phyloP scores from a whole-genome alignment of 2,888 invertebrate genomes.

The Tribolium freemani region DNA sequence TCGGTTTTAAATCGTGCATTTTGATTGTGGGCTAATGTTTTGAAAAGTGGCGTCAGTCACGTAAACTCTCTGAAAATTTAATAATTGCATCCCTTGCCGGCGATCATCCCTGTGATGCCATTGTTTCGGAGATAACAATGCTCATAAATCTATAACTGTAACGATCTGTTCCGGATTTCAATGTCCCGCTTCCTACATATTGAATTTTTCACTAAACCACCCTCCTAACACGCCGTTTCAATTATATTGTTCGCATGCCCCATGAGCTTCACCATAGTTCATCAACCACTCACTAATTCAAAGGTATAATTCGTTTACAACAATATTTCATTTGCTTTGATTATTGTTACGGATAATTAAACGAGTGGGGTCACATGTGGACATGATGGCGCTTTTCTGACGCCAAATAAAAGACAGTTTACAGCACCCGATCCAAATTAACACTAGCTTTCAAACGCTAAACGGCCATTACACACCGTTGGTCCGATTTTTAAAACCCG shows the following conservation, averaged over 20 bases:
- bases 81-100: slow-evolving; percentile 50
- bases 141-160: slow-evolving; percentile 63
- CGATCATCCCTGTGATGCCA: slow-evolving; percentile 53
- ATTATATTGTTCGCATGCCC: slow-evolving; percentile 15
- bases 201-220: slow-evolving; percentile 58
- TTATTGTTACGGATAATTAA: neutral
- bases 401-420: too few species aligned
- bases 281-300: slow-evolving; percentile 1
- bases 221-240: slow-evolving; percentile 28
- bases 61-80: slow-evolving; percentile 44
- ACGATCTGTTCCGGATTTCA: slow-evolving; percentile 61
- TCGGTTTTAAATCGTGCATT: slow-evolving; percentile 6
- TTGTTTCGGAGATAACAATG: slow-evolving; percentile 60
- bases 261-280: neutral
- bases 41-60: slow-evolving; percentile 36
- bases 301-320: slow-evolving; percentile 8
- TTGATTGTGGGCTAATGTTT: slow-evolving; percentile 16
- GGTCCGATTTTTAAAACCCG: too few species aligned
- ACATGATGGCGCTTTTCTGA: neutral
- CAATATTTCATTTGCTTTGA: slow-evolving; percentile 9
- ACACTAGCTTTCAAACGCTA: too few species aligned
- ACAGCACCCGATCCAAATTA: too few species aligned
- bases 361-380: neutral
- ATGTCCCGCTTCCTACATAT: slow-evolving; percentile 58
- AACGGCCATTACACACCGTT: too few species aligned